These are phyloP conservation scores for Coryphaenoides rupestris DNA, from an alignment of 2,113 vertebrate species.

Conservation along the genomic window DNA sequence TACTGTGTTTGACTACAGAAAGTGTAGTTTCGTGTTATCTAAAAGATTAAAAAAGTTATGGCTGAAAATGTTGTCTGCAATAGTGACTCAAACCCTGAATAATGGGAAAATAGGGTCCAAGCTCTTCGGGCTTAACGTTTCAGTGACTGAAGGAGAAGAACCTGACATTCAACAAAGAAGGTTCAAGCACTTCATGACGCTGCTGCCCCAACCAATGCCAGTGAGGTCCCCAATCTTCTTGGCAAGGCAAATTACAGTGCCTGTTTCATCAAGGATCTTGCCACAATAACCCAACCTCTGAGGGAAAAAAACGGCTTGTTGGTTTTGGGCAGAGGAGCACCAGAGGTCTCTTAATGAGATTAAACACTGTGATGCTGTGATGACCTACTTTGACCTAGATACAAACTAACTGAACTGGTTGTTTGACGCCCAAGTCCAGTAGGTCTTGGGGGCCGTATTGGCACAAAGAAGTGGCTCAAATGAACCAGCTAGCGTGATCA, in stretches of 20 bases:
- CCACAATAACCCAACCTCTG: constrained; percentile 2
- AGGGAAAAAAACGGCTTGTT: neutral
- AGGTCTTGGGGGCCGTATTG: neutral
- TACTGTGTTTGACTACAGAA: too few relatives aligned
- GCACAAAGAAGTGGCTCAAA: neutral
- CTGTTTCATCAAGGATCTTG: neutral
- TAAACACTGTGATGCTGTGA: neutral
- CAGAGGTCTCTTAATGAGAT: too few relatives aligned
- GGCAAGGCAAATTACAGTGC: constrained; percentile 15
- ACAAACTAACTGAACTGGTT: constrained; percentile 3
- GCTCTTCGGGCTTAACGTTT: too few relatives aligned
- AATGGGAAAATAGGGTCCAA: too few relatives aligned
- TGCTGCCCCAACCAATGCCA: neutral
- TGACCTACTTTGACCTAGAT: constrained; percentile 6
- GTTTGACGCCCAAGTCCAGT: constrained; percentile 1
- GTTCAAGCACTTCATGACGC: neutral
- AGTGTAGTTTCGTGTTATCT: too few relatives aligned
- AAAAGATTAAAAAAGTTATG: too few relatives aligned
- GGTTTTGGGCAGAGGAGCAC: neutral
- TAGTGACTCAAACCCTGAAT: too few relatives aligned
- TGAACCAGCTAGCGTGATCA: neutral
- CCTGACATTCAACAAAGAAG: too few relatives aligned
- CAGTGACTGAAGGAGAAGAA: too few relatives aligned
- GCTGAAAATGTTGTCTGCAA: too few relatives aligned
- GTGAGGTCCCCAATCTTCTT: constrained; percentile 8